phyloP scores from a whole-genome alignment of 2,797 vertebrate genomes.

The Bradypodion pumilum region DNA sequence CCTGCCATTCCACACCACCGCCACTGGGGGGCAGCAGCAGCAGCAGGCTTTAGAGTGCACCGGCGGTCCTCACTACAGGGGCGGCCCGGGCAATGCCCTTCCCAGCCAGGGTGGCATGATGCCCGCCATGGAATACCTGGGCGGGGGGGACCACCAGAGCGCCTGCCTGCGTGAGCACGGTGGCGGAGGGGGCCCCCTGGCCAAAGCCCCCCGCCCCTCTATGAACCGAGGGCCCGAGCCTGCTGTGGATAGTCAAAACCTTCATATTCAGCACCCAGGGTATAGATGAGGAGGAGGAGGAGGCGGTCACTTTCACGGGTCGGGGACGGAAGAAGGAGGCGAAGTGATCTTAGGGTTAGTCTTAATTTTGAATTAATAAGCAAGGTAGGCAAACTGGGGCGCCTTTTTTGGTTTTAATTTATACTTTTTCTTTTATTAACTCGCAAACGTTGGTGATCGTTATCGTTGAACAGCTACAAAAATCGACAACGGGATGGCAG shows the following conservation, averaged over 20 bases:
- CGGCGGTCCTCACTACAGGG: conserved; percentile 90
- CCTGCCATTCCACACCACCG: conserved; percentile 89
- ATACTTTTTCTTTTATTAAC: conserved; percentile 62
- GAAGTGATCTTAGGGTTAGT: conserved; percentile 75
- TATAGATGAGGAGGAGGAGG: conserved; percentile 97
- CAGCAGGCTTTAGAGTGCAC: conserved; percentile 90
- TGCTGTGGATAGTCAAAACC: conserved; percentile 84
- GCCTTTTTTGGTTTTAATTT: not conserved
- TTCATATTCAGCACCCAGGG: conserved; percentile 97
- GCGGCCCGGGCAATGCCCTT: conserved; percentile 81
- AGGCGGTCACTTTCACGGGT: conserved; percentile 80
- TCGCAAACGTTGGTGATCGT: conserved; percentile 80
- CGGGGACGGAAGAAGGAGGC: not conserved
- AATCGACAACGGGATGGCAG: too few species aligned
- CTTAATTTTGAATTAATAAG: conserved; percentile 78
- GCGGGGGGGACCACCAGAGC: conserved; percentile 96
- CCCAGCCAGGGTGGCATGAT: conserved; percentile 93
- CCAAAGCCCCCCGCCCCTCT: conserved; percentile 94
- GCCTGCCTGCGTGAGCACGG: conserved; percentile 98
- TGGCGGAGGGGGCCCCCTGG: conserved; percentile 91
- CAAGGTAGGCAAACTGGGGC: conserved; percentile 61
- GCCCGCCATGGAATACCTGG: conserved; percentile 97
- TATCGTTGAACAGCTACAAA: conserved; percentile 51
- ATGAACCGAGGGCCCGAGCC: conserved; percentile 90
- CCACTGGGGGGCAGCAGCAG: conserved; percentile 79